Evolutionary conservation across 2,113 vertebrate species (phyloP).

Genomic region (Ictalurus punctatus): DNA sequence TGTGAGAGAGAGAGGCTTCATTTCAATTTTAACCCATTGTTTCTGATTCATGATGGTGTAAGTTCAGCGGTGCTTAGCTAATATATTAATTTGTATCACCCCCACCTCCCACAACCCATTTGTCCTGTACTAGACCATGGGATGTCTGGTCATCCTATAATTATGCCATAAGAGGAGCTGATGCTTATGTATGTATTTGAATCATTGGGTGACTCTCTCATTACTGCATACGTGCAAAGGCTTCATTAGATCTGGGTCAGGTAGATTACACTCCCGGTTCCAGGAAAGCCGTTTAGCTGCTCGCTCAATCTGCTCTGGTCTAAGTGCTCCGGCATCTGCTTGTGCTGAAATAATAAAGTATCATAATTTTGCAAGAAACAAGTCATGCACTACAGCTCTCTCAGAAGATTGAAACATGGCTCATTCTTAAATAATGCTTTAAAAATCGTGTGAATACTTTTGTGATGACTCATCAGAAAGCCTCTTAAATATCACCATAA

Average conservation of each 20-base stretch:
- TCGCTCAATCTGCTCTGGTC: conserved; percentile 1
- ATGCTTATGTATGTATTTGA: neutral
- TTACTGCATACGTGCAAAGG: neutral
- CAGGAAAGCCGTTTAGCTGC: conserved; percentile 39
- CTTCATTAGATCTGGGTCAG: conserved; percentile 49
- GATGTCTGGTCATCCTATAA: neutral
- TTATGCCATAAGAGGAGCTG: neutral
- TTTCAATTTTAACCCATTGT: neutral
- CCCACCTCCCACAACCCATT: neutral
- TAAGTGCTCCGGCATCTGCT: neutral
- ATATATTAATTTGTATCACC: neutral
- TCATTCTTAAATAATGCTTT: neutral
- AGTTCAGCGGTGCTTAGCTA: neutral
- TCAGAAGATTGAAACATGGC: neutral
- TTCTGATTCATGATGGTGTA: neutral
- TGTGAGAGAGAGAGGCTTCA: neutral
- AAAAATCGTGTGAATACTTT: neutral
- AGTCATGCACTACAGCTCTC: neutral
- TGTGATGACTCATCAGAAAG: neutral
- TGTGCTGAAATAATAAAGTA: neutral
- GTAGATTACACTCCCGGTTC: conserved; percentile 41
- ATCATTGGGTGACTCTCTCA: neutral
- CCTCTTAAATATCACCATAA: neutral
- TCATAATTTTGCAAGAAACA: neutral
- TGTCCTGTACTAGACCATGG: neutral